Base-by-base conservation (phyloP, 2,888 invertebrate species). In the Quadroppia sp. region DNA sequence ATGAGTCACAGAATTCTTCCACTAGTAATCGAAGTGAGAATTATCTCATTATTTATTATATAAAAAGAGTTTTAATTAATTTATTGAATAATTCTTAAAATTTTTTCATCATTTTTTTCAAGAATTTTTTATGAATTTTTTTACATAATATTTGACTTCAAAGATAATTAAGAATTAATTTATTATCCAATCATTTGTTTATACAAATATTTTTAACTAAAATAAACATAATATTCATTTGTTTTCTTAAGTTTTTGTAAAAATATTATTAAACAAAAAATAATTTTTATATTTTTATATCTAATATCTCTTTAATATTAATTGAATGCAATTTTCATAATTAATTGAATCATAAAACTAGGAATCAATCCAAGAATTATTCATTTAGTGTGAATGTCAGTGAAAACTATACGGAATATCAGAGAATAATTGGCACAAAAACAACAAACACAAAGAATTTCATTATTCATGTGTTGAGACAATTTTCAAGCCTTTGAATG, bases 291-390 rank as follows among this genome's bases (percentile, higher is more conserved):
- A n/a, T n/a, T n/a, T n/a, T n/a, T n/a, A n/a, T n/a, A n/a, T n/a
- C n/a, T n/a, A n/a, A n/a, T n/a, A n/a, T n/a, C n/a, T n/a, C n/a
- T n/a, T n/a, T n/a, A n/a, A n/a, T n/a, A n/a, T 36, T 36, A 9
- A 50, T 50, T 23, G 53, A 25, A 25, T 25, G 25, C 11, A 25
- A 25, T 53, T 53, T 25, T 9, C 53, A 53, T 4, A 2, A 32
- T 28, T 23, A 61, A 61, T 59, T 17, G 32, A 32, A 32, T 61
- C 61, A 61, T 61, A 61, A 61, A 61, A 61, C 61, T 61, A 32
- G 32, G 61, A 61, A 13, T 61, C 17, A 56, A 28, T 56, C 28
- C 28, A 9, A 56, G 23, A 28, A 28, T 48, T 9, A 15, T 4
- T 15, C 36, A 36, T 7, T 36, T 36, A 4, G 4, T 36, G 36